Evolutionary conservation across 2,113 vertebrate genomes (phyloP), one percentile per base, ranked within the genome.

Genomic region (Turnix velox): DNA sequence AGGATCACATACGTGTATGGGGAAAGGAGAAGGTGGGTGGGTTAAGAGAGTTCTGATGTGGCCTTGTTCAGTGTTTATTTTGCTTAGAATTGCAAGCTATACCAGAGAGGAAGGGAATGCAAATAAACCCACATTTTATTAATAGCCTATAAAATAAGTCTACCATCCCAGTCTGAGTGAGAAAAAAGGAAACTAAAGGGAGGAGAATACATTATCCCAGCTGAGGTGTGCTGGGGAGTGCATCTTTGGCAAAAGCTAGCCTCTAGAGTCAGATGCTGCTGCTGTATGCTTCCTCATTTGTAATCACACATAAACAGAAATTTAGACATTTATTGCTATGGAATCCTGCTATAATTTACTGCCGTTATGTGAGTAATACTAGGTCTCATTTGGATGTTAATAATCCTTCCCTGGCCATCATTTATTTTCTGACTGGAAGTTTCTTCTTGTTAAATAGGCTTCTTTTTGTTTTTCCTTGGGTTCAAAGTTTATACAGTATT

Each of bases 21-120:
- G n/a, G 25, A 78, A 85, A 55, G 22, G 14, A 42, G 31, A 37
- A n/a, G 46, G 24, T 19, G 24, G 8, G 20, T 12, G 3, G 16
- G 3, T 2, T 52, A 14, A 22, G 12, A 45, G 28, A 42, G 6
- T 65, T 72, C 33, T 84, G 4, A 12, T 63, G 15, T 49, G 57
- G 40, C 14, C 30, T 67, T 1, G 0, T 78, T 78, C 14, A 16
- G 10, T 2, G 1, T 2, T 48, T 28, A 7, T 45, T 90, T 77
- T 74, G 16, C 39, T 77, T 81, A 57, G 57, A 71, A 74, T 63
- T 40, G 1, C 2, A 48, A 78, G 22, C 45, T 57, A 43, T 18
- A 24, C 37, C 75, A 19, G 62, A 81, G 46, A 78, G 20, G 2
- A 35, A 31, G 33, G 40, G 40, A 71, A 33, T 65, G 7, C 14